Evolutionary conservation across 2,113 vertebrate genomes (phyloP), one percentile per base, ranked within the genome.

Genomic region (Elachura formosa): DNA sequence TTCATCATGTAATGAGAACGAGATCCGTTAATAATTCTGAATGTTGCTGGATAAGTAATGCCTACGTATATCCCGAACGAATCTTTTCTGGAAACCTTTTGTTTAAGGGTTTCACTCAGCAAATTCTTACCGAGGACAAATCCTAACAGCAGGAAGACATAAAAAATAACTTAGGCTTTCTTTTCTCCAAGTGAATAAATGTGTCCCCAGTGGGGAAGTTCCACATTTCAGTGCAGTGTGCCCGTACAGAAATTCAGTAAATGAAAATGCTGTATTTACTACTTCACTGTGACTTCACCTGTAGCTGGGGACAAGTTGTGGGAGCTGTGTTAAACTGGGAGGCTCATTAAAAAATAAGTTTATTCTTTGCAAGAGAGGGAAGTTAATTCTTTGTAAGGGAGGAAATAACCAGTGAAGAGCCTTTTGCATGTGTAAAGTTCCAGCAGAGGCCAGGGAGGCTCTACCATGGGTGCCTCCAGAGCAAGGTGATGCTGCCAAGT

Each of bases 1-100:
- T 80, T 92, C 11, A 46, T 81, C 6, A 9, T 52, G 19, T 67
- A 71, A 62, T 40, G 43, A 85, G 41, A 38, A 66, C 40, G 52
- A 73, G 24, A 63, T 85, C 43, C 28, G 31, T 69, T 93, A 67
- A 38, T 94, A 83, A 87, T 83, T 76, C 68, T 84, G 55, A 81
- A 23, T 33, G 14, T 63, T 80, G 36, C 5, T 64, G 31, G 33
- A n/a, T 48, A 73, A 62, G 28, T 64, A 61, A 55, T 77, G 20
- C 24, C 31, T 36, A 4, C 1, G 1, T 85, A 23, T 18, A 43
- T 80, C 48, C 23, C 58, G 43, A 63, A 66, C 24, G 15, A 29
- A 55, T 79, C 4, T 34, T 52, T 54, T 73, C 46, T 38, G 20
- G 61, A 86, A 77, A 81, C 8, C 12, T 79, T 69, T 69, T 77